Evolutionary conservation across 2,113 vertebrate species (phyloP), one percentile per base, ranked within the genome.

Genomic region (Poecilia latipinna): DNA sequence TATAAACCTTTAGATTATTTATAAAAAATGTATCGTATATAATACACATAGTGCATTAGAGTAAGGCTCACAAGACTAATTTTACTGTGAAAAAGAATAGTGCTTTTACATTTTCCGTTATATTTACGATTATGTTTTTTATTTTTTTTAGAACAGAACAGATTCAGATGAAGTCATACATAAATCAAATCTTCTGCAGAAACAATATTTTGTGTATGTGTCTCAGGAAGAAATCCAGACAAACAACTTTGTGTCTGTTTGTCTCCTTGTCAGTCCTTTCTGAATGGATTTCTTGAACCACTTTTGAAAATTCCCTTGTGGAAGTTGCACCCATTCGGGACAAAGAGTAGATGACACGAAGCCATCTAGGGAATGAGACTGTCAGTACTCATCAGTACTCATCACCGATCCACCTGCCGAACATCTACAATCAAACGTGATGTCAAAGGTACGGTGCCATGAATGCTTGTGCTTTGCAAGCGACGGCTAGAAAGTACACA

Each of bases 321-420:
- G 71, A 73, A 60, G 78, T 62, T 69, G 60, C 65, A 42, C 17
- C 70, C 75, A 22, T 61, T 8, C 4, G 4, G 68, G 68, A 51
- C 82, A 29, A 61, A 42, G 61, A 2, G 4, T 32, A 29, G 82
- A 88, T 88, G 86, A 87, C 72, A 60, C 57, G 17, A 48, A 87
- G 70, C 89, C 86, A 93, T 93, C 81, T 87, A 65, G 70, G 64
- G 82, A 90, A 93, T 91, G 85, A 92, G 85, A 89, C 85, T 89
- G 90, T 88, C 90, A 73, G 76, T 68, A 44, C 66, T 71, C 83
- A 84, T 92, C 86, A 67, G 76, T 68, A 44, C 66, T 71, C 83
- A 84, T 92, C 86, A 67, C 72, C 70, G 72, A 72, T 74, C 75
- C 69, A 64, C 44, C 86, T 42, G 72, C 79, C 60, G 65, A 82